Evolutionary conservation across 2,888 invertebrate species (phyloP).

Genomic region (Encarsia formosa): DNA sequence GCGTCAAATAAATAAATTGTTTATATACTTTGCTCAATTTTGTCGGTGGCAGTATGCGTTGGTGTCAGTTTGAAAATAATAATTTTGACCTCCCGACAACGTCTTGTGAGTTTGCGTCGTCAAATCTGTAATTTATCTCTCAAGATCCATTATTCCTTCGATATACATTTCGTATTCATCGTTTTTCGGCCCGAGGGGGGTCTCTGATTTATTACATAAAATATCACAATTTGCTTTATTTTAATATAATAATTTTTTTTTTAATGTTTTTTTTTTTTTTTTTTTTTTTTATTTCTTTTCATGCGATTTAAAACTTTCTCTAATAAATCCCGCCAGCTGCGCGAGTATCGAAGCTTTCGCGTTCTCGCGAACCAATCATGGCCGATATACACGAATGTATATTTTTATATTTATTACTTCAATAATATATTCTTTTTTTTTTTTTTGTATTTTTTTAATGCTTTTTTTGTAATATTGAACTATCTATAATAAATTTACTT

Average conservation of each 20-base stretch:
- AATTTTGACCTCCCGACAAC: conserved; percentile 13
- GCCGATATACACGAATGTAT: too few relatives aligned
- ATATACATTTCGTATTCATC: conserved; percentile 18
- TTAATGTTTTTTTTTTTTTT: conserved; percentile 1
- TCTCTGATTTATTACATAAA: conserved; percentile 36
- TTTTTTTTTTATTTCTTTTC: not conserved
- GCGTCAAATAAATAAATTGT: too few relatives aligned
- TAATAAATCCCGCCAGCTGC: not conserved
- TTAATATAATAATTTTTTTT: conserved; percentile 22
- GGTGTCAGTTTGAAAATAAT: conserved; percentile 22
- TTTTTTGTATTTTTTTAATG: too few relatives aligned
- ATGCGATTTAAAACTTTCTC: not conserved
- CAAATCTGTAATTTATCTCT: not conserved
- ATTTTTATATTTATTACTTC: not conserved
- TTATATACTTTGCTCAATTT: too few relatives aligned
- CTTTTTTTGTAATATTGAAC: conserved; percentile 18
- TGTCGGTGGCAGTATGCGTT: conserved; percentile 27
- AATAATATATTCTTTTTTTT: not conserved
- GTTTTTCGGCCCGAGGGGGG: conserved; percentile 30
- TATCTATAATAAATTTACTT: conserved; percentile 23
- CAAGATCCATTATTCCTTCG: conserved; percentile 6
- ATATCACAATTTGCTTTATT: conserved; percentile 41
- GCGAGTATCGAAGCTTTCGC: not conserved
- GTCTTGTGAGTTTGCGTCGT: not conserved
- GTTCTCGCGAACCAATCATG: too few relatives aligned